A percentile compares a stretch with the other conserved stretches of the same genome.
Conservation (phyloP, 2,888 invertebrate genomes). For the Andricus curvator region DNA sequence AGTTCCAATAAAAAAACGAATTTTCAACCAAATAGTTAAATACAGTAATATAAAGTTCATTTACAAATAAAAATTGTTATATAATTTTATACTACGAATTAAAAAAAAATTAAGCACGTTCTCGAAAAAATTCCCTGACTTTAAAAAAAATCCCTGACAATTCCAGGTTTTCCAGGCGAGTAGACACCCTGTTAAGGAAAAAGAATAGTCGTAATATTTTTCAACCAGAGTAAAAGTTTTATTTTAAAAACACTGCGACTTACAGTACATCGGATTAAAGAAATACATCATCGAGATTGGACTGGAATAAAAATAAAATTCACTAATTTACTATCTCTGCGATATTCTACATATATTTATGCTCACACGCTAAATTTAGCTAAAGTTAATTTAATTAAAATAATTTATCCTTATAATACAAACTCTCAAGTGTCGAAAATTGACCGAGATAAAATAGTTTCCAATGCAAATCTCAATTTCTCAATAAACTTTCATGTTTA, state of each 20-base stretch:
- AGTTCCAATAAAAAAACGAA: too few relatives aligned
- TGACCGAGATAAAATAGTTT: constrained; percentile 15
- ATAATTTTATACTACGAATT: too few relatives aligned
- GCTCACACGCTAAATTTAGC: constrained; percentile 4
- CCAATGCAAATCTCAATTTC: constrained; percentile 7
- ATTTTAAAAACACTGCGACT: constrained; percentile 24
- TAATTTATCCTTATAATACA: constrained; percentile 37
- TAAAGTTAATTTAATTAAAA: constrained; percentile 22
- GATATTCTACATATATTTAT: not conserved
- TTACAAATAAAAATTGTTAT: too few relatives aligned
- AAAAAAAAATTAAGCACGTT: too few relatives aligned
- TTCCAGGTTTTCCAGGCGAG: too few relatives aligned
- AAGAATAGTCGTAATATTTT: not conserved
- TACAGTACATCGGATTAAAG: constrained; percentile 3
- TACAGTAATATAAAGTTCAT: too few relatives aligned
- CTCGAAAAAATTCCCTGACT: too few relatives aligned
- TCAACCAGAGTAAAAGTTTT: constrained; percentile 34
- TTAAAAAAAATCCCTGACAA: too few relatives aligned
- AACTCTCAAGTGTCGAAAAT: constrained; percentile 17
- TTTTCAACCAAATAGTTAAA: too few relatives aligned
- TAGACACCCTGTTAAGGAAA: not conserved
- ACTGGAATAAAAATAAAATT: constrained; percentile 28
- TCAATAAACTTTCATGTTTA: not conserved
- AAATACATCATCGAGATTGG: not conserved
- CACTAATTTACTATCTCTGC: not conserved